A percentile compares a stretch with the other conserved stretches of the same genome.
phyloP scores from a whole-genome alignment of 2,797 vertebrate species.

The Myotis planiceps region DNA sequence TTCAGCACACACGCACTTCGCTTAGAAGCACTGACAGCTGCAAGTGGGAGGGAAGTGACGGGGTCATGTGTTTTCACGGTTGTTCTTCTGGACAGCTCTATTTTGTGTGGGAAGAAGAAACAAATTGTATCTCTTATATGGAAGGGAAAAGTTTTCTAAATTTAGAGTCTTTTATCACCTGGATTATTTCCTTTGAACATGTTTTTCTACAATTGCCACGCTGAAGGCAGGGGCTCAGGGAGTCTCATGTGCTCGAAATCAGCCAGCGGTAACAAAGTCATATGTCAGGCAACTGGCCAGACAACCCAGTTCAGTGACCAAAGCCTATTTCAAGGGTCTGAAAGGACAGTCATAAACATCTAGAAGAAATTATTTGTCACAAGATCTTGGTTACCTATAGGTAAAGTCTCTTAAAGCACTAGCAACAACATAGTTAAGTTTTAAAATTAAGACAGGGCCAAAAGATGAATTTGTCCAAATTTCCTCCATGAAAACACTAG shows the following conservation, averaged over 20 bases:
- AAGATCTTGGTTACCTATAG: neutral
- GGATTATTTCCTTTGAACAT: constrained; percentile 59
- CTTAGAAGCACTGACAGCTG: constrained; percentile 53
- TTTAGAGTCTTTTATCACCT: constrained; percentile 60
- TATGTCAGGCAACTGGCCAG: neutral
- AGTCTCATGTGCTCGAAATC: neutral
- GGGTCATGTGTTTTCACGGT: constrained; percentile 36
- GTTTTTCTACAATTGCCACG: neutral
- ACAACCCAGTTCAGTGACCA: neutral
- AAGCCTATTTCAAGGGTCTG: constrained; percentile 16
- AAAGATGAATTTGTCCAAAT: neutral
- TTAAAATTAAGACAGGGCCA: constrained; percentile 26
- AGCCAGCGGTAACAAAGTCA: neutral
- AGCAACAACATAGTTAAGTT: neutral
- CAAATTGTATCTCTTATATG: neutral
- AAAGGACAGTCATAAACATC: constrained; percentile 32
- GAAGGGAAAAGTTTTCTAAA: constrained; percentile 56
- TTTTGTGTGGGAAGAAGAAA: constrained; percentile 59
- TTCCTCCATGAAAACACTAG: constrained; percentile 32
- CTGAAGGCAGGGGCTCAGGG: neutral
- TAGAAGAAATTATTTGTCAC: neutral
- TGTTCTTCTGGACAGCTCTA: constrained; percentile 59
- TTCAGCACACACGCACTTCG: neutral
- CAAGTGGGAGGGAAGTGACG: constrained; percentile 13
- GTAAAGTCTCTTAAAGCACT: neutral